These are phyloP conservation scores for Metopolophium dirhodum DNA, from an alignment of 1,140 invertebrate genomes.

Conservation along the genomic window DNA sequence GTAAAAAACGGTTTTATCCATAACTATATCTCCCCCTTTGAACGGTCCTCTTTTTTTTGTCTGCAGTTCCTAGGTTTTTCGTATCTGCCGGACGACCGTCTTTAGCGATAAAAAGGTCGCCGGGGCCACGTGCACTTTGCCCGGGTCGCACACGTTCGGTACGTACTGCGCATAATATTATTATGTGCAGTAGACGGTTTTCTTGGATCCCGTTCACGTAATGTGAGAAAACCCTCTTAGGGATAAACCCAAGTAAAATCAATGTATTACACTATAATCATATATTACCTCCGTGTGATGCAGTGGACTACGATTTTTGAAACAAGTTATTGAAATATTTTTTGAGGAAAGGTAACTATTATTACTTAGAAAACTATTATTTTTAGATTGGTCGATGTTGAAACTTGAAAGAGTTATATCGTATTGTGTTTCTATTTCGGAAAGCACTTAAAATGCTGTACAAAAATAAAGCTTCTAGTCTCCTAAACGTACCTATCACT, in stretches of 20 bases:
- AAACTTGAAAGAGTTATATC: background rate
- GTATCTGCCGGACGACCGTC: background rate
- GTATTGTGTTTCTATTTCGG: background rate
- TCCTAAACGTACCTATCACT: background rate
- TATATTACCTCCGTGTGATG: background rate
- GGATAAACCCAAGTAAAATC: background rate
- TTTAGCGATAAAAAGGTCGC: conserved; percentile 4
- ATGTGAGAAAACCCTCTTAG: background rate
- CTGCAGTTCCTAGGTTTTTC: background rate
- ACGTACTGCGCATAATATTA: background rate
- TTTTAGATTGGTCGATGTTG: background rate
- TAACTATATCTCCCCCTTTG: too few relatives aligned
- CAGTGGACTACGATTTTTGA: background rate
- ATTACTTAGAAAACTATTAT: background rate
- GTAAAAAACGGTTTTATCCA: background rate
- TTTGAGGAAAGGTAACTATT: background rate
- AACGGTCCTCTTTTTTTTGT: background rate
- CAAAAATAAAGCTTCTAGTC: background rate
- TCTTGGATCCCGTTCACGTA: background rate
- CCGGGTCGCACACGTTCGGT: background rate
- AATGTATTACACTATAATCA: background rate
- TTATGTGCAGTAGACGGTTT: background rate
- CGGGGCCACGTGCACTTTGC: conserved; percentile 26
- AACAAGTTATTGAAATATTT: background rate
- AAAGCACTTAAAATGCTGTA: background rate